Conservation (phyloP, 2,888 invertebrate genomes). For the Phymatocera aterrima region DNA sequence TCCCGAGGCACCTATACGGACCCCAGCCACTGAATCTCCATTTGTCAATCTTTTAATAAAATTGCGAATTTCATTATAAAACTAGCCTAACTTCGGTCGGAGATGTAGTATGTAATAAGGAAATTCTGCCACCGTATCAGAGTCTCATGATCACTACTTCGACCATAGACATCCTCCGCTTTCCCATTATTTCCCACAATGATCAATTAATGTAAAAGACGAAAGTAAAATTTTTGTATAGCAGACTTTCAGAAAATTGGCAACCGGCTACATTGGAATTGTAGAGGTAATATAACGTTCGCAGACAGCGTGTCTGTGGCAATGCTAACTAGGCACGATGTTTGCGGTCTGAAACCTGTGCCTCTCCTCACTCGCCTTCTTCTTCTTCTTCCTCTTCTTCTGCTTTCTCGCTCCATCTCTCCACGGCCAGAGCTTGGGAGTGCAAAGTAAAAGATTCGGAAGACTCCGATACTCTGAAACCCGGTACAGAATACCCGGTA, state of each 20-base stretch:
- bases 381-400: too few species aligned
- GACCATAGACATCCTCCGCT: background rate
- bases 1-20: too few species aligned
- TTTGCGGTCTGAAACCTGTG: slow-evolving; percentile 19
- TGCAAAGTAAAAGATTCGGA: slow-evolving; percentile 5
- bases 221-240: background rate
- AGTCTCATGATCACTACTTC: too few species aligned
- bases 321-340: slow-evolving; percentile 32
- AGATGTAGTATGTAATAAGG: too few species aligned
- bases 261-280: too few species aligned
- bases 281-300: background rate
- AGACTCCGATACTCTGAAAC: slow-evolving; percentile 21
- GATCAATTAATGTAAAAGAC: background rate
- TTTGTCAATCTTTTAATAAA: slow-evolving; percentile 49
- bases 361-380: too few species aligned
- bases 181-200: too few species aligned
- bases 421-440: background rate
- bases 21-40: slow-evolving; percentile 44
- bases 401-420: slow-evolving; percentile 1
- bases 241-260: too few species aligned
- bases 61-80: slow-evolving; percentile 39
- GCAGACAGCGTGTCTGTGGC: slow-evolving; percentile 37
- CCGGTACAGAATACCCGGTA: background rate
- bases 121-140: too few species aligned
- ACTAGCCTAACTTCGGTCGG: too few species aligned